Conservation (phyloP, 1,140 invertebrate genomes). For the Drosophila mayri region DNA sequence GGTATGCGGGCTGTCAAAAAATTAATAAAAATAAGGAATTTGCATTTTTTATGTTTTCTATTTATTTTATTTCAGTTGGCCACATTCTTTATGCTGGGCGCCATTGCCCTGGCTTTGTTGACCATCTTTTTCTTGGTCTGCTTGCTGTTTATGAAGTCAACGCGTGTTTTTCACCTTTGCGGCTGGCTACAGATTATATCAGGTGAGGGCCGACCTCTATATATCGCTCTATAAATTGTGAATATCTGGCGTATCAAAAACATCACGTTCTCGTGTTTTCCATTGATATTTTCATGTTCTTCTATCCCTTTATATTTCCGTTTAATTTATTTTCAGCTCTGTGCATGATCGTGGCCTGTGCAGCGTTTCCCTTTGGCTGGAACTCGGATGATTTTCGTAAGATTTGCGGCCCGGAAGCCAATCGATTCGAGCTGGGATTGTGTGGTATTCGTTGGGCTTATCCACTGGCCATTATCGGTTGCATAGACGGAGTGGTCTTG, state of each 20-base stretch:
- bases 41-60: neutral
- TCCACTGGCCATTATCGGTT: constrained; percentile 95
- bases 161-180: constrained; percentile 96
- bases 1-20: constrained; percentile 84
- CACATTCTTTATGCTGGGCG: constrained; percentile 94
- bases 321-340: constrained; percentile 87
- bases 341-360: constrained; percentile 93
- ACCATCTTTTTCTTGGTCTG: constrained; percentile 95
- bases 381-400: constrained; percentile 92
- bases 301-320: constrained; percentile 31
- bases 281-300: constrained; percentile 22
- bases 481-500: constrained; percentile 95
- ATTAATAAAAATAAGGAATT: neutral
- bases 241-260: constrained; percentile 16
- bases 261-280: constrained; percentile 51
- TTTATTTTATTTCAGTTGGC: constrained; percentile 87
- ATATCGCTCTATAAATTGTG: neutral
- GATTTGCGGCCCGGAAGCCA: constrained; percentile 94
- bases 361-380: constrained; percentile 97
- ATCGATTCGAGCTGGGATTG: constrained; percentile 90
- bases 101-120: constrained; percentile 93
- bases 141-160: constrained; percentile 97
- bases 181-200: constrained; percentile 97
- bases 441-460: constrained; percentile 98
- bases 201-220: constrained; percentile 87